Conservation (phyloP, 2,113 vertebrate genomes). For the Helogale parvula region DNA sequence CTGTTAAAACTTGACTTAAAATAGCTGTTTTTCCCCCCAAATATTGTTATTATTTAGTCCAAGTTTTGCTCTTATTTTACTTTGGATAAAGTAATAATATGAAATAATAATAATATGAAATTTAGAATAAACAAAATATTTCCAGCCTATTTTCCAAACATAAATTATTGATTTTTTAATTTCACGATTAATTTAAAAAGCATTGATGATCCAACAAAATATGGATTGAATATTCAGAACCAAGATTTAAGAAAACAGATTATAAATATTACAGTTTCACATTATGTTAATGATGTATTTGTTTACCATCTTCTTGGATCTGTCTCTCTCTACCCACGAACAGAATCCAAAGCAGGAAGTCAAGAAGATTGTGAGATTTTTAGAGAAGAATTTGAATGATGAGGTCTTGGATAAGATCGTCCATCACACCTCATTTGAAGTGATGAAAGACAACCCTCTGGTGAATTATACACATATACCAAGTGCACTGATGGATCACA, state of each 20-base stretch:
- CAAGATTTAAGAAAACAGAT: background rate
- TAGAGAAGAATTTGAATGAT: constrained; percentile 74
- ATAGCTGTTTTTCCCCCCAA: background rate
- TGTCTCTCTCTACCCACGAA: background rate
- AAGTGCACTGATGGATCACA: constrained; percentile 72
- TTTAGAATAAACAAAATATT: background rate
- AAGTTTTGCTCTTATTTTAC: background rate
- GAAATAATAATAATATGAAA: background rate
- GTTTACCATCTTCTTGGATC: background rate
- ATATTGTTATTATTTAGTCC: background rate
- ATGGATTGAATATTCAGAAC: background rate
- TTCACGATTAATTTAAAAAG: background rate
- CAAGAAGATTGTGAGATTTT: constrained; percentile 80
- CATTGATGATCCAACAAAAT: background rate
- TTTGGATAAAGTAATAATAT: background rate
- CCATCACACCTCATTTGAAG: constrained; percentile 80
- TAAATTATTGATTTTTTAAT: background rate
- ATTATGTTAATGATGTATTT: background rate
- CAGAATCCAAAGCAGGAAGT: constrained; percentile 83
- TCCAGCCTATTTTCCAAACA: background rate
- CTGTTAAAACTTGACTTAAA: background rate
- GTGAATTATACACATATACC: constrained; percentile 82
- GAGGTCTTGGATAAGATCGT: constrained; percentile 65
- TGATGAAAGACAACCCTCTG: constrained; percentile 84
- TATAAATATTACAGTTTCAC: background rate